These are phyloP conservation scores for Lepidurus couesii DNA, from an alignment of 1,140 invertebrate species.

Conservation along the genomic window DNA sequence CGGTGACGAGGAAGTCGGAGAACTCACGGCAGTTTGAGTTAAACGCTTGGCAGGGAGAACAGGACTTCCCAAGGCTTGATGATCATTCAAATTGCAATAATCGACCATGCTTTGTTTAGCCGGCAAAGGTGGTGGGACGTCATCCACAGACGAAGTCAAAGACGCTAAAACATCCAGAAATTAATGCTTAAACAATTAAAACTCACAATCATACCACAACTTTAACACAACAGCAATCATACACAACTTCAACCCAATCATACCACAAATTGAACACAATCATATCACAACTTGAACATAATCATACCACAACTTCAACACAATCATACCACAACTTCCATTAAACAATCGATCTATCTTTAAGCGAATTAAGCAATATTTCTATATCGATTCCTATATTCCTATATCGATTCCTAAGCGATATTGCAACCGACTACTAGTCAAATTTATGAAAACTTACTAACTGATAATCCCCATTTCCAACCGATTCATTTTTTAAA, in stretches of 20 bases:
- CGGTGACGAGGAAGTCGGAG: not conserved
- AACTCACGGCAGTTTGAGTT: conserved; percentile 32
- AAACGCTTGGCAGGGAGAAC: not conserved
- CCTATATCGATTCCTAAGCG: too few relatives aligned
- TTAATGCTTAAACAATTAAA: not conserved
- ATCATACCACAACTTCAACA: too few relatives aligned
- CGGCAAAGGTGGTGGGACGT: conserved; percentile 30
- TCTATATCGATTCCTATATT: too few relatives aligned
- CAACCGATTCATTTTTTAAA: too few relatives aligned
- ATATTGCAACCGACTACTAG: too few relatives aligned
- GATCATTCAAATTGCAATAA: conserved; percentile 2
- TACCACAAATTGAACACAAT: not conserved
- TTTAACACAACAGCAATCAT: too few relatives aligned
- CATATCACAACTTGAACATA: not conserved
- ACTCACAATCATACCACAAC: not conserved
- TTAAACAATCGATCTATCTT: too few relatives aligned
- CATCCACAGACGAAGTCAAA: not conserved
- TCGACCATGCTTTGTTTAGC: conserved; percentile 26
- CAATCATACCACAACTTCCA: not conserved
- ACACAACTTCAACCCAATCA: too few relatives aligned
- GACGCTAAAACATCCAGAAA: not conserved
- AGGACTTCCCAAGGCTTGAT: not conserved
- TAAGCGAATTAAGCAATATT: too few relatives aligned
- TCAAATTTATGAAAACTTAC: too few relatives aligned
- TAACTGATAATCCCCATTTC: too few relatives aligned